Percentiles rank a stretch among this genome's conserved stretches.
These are phyloP conservation scores for Alloscopus bannaensis DNA, from an alignment of 2,888 invertebrate species.

Conservation along the genomic window DNA sequence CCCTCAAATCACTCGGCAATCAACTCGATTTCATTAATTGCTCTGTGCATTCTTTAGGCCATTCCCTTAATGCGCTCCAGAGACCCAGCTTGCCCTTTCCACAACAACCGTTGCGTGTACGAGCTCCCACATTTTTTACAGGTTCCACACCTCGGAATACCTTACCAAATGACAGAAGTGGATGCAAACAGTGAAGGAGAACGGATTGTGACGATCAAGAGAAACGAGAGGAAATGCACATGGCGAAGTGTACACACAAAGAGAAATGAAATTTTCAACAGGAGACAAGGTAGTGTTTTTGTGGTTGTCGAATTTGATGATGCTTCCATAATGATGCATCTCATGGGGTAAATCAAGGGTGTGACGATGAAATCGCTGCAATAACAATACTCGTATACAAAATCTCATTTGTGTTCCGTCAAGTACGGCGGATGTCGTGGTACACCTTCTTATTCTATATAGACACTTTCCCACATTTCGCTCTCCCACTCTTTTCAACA, in stretches of 20 bases:
- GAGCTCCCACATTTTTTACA: no score
- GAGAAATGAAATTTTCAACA: no score
- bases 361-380: slow-evolving; percentile 6
- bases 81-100: no score
- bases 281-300: not conserved
- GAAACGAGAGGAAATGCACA: no score
- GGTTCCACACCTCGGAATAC: no score
- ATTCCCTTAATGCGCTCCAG: not conserved
- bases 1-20: slow-evolving; percentile 1
- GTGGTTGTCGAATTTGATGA: no score
- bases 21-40: slow-evolving; percentile 19
- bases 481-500: slow-evolving; percentile 13
- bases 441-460: not conserved
- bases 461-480: not conserved
- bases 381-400: not conserved
- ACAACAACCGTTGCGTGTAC: no score
- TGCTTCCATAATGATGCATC: slow-evolving; percentile 16
- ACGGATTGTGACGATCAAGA: no score
- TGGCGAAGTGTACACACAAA: no score
- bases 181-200: no score
- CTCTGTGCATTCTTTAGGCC: no score
- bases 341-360: slow-evolving; percentile 45
- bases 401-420: not conserved
- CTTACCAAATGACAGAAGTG: no score
- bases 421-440: not conserved